Evolutionary conservation across 2,797 vertebrate species (phyloP).

Genomic region (Molossus molossus): DNA sequence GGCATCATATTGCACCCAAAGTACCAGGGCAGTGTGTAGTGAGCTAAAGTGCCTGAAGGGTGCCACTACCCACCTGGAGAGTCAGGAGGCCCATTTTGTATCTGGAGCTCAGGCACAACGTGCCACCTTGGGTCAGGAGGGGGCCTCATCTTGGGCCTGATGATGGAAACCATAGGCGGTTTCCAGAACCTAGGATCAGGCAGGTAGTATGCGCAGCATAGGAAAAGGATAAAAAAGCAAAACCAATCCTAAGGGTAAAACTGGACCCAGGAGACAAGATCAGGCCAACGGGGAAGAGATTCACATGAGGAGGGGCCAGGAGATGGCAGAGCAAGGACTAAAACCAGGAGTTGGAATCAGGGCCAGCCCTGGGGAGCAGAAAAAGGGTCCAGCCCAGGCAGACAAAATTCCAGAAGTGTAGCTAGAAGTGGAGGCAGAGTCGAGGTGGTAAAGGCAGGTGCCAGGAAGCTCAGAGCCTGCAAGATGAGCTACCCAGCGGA

Average conservation of each 20-base stretch:
- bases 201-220: neutral
- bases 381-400: neutral
- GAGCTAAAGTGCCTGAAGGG: neutral
- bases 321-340: neutral
- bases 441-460: neutral
- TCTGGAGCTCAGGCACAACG: neutral
- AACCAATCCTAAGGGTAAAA: neutral
- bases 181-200: neutral
- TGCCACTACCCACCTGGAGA: neutral
- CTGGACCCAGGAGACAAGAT: neutral
- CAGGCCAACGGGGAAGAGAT: neutral
- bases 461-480: neutral
- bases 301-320: neutral
- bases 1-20: accelerated
- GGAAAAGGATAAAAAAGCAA: neutral
- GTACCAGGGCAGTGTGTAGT: accelerated
- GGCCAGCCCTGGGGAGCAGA: neutral
- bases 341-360: neutral
- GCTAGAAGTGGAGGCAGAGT: neutral
- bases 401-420: neutral
- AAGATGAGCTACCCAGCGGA: neutral
- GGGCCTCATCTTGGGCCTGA: neutral
- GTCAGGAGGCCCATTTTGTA: neutral
- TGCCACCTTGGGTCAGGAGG: neutral
- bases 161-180: neutral